Conservation (phyloP, 2,797 vertebrate species). For the Setipinna tenuifilis region DNA sequence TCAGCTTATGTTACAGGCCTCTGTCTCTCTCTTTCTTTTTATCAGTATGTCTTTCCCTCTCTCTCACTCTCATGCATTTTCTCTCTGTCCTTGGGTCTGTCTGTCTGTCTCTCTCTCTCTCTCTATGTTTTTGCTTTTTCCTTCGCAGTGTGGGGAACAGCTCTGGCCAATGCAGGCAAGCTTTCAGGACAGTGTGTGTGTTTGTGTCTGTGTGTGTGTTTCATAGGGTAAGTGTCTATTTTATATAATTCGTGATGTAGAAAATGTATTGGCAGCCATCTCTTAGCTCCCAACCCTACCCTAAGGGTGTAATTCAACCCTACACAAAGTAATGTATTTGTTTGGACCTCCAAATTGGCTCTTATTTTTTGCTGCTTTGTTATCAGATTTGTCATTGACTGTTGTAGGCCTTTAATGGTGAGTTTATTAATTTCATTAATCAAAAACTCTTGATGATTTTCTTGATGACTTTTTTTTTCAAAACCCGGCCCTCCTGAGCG, state of each 20-base stretch:
- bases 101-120: too few relatives aligned
- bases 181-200: neutral
- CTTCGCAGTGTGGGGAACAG: neutral
- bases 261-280: neutral
- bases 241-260: neutral
- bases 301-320: too few relatives aligned
- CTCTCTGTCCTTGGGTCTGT: neutral
- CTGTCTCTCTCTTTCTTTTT: neutral
- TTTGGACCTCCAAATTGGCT: too few relatives aligned
- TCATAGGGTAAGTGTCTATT: neutral
- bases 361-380: too few relatives aligned
- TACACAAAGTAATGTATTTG: too few relatives aligned
- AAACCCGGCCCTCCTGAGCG: too few relatives aligned
- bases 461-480: too few relatives aligned
- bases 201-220: neutral
- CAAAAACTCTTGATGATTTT: too few relatives aligned
- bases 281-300: neutral
- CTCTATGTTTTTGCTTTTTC: neutral
- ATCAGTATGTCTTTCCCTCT: slow-evolving; percentile 10
- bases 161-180: neutral
- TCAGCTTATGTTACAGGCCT: slow-evolving; percentile 3
- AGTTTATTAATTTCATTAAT: too few relatives aligned
- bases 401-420: too few relatives aligned
- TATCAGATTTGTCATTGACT: too few relatives aligned
- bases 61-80: neutral